Percentiles rank a stretch among this genome's conserved stretches.
phyloP scores from a whole-genome alignment of 2,888 invertebrate species.

The Zaprionus bogoriensis region DNA sequence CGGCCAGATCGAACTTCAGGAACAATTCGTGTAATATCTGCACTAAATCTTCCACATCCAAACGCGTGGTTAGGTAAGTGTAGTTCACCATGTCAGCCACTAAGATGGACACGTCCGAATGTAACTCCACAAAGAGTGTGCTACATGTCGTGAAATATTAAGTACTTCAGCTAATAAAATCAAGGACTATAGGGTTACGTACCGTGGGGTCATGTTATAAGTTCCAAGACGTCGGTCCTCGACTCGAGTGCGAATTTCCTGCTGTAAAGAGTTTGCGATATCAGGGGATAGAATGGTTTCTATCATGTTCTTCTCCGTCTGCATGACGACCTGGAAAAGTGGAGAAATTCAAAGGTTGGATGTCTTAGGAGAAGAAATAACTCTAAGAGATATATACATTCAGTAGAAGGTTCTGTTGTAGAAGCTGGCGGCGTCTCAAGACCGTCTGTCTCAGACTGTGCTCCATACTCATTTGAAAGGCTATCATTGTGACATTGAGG shows the following conservation, averaged over 20 bases:
- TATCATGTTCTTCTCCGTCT: slow-evolving; percentile 92
- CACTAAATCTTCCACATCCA: slow-evolving; percentile 91
- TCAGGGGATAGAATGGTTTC: slow-evolving; percentile 93
- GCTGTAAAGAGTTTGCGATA: slow-evolving; percentile 86
- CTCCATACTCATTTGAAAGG: slow-evolving; percentile 13
- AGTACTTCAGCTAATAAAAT: too few species aligned
- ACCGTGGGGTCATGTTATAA: not conserved
- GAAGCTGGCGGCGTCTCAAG: slow-evolving; percentile 30
- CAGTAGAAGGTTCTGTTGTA: slow-evolving; percentile 25
- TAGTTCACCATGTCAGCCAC: slow-evolving; percentile 97
- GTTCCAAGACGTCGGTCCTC: slow-evolving; percentile 15
- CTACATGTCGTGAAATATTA: slow-evolving; percentile 83
- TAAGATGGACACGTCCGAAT: slow-evolving; percentile 93
- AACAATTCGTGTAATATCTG: slow-evolving; percentile 94
- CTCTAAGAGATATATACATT: slow-evolving; percentile 15
- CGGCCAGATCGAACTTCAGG: slow-evolving; percentile 94
- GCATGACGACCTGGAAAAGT: slow-evolving; percentile 10
- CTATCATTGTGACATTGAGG: slow-evolving; percentile 17
- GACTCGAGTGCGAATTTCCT: slow-evolving; percentile 85
- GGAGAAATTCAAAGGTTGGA: not conserved
- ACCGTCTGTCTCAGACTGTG: slow-evolving; percentile 17
- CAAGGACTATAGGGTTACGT: not conserved
- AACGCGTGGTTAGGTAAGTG: slow-evolving; percentile 88
- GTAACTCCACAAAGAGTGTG: slow-evolving; percentile 92
- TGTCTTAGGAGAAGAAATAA: not conserved